Conservation (phyloP, 2,113 vertebrate genomes). For the Zeus faber region DNA sequence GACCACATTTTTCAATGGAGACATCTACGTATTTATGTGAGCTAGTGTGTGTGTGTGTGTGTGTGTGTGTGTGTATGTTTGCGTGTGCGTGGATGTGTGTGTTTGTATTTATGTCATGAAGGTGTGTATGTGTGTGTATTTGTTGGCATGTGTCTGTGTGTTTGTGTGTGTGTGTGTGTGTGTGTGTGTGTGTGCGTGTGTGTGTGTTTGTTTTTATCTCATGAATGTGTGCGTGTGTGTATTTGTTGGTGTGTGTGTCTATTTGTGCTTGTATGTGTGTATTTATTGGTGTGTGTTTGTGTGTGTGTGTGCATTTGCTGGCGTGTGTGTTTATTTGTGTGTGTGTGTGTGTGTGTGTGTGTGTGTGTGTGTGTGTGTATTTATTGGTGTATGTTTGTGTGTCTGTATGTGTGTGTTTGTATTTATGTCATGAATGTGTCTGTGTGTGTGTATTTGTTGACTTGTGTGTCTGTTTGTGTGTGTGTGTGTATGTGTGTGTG, state of each 20-base stretch:
- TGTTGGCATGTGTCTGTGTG: background rate
- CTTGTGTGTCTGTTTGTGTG: slow-evolving; percentile 14
- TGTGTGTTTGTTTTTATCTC: slow-evolving; percentile 22
- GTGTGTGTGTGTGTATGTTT: background rate
- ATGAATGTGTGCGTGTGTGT: background rate
- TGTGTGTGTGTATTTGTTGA: background rate
- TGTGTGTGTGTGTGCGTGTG: slow-evolving; percentile 14
- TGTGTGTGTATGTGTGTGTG: slow-evolving; percentile 10
- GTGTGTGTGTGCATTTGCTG: no score
- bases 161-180: slow-evolving; percentile 16
- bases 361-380: slow-evolving; percentile 2
- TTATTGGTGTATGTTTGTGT: background rate
- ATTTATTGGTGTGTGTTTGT: slow-evolving; percentile 9
- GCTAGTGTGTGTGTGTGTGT: background rate
- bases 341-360: slow-evolving; percentile 18
- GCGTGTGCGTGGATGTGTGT: background rate
- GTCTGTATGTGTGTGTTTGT: background rate
- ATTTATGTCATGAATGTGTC: background rate
- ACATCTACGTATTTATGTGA: background rate
- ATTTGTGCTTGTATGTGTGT: no score
- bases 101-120: background rate
- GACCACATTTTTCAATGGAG: no score
- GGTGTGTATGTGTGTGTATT: background rate
- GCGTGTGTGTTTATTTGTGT: no score
- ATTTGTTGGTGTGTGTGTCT: background rate